Conservation (phyloP, 2,113 vertebrate genomes). For the Apodemus sylvaticus region DNA sequence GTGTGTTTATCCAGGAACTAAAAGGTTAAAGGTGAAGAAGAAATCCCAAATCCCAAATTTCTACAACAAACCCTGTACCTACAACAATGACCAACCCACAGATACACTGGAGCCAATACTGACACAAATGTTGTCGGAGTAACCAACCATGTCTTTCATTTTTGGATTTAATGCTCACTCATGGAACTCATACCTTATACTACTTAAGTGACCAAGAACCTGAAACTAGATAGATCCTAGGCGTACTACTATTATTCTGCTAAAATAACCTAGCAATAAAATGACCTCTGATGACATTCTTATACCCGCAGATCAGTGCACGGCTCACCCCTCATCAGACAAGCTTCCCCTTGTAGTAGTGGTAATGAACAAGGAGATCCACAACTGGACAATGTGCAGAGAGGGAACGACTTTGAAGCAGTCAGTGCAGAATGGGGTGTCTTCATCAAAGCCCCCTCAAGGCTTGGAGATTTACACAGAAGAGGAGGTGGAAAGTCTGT, state of each 20-base stretch:
- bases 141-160: neutral
- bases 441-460: too few species aligned
- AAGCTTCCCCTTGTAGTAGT: neutral
- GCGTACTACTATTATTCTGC: neutral
- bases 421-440: neutral
- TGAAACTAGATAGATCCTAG: neutral
- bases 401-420: neutral
- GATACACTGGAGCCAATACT: too few species aligned
- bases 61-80: neutral
- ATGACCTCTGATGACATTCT: neutral
- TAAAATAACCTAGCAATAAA: neutral
- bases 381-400: neutral
- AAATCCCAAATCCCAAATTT: too few species aligned
- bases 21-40: too few species aligned
- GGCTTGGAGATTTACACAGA: neutral
- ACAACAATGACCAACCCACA: neutral
- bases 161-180: neutral
- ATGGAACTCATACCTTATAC: neutral
- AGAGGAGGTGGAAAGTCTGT: neutral
- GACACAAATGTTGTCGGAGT: neutral
- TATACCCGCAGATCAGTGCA: neutral
- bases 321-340: neutral
- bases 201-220: neutral
- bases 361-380: neutral
- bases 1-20: too few species aligned